Base-by-base conservation (phyloP, 1,140 invertebrate species). In the Drosophila navojoa region DNA sequence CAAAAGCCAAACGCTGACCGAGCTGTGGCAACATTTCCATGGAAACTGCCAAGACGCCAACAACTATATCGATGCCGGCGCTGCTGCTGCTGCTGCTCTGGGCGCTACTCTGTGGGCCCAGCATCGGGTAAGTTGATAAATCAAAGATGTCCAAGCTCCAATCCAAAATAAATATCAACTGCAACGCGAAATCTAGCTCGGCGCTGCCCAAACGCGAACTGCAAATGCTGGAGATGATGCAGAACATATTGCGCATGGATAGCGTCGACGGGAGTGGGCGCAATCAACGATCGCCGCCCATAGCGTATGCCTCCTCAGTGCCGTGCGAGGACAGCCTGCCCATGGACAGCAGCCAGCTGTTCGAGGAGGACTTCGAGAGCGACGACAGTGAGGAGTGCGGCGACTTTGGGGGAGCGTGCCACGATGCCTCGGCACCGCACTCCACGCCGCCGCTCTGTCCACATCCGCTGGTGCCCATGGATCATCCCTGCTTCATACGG, bases 1-100 rank as follows among this genome's bases (percentile, higher is more conserved):
- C 82, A 86, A 86, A 86, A 86, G 79, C 82, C 82, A 82, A 79
- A 70, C 50, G 69, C 64, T 74, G 66, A 73, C 50, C 76, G 68
- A 61, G 62, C 68, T 73, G 52, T 62, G 66, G 76, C 76, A 76
- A 74, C 82, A 86, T 69, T 87, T 86, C 76, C 79, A 87, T 79
- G 76, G 82, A 87, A 86, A 86, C 68, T 61, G 64, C 47, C 76
- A 77, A 47, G 55, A 29, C 59, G 59, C 75, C 63, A 81, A 87
- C 49, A 77, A 79, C 54, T 71, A 29, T 44, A 27, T 25, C 47
- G 47, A 77, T 70, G 77, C 53, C 57, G 54, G 32, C 52, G 71
- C 59, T 62, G 38, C 64, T 82, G 6, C 53, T 62, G 54, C 44
- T 53, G 67, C 59, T 66, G 29, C 64, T 82, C 7, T 81, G 69